phyloP scores from a whole-genome alignment of 1,140 invertebrate species.

The Panagrolaimus sp. region DNA sequence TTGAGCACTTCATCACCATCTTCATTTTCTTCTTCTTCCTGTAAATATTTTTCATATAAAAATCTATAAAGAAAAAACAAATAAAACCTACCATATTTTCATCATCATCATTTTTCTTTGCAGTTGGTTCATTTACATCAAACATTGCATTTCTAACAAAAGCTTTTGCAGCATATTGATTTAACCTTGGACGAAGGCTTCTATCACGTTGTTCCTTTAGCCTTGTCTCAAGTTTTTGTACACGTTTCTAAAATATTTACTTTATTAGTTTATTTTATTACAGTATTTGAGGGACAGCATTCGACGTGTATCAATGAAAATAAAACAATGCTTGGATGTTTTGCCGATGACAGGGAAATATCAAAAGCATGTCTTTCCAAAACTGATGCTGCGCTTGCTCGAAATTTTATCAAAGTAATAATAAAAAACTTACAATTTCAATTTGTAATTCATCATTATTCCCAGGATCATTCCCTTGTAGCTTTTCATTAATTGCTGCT shows the following conservation, averaged over 20 bases:
- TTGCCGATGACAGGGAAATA: no score
- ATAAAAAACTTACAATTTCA: not conserved
- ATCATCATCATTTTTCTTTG: not conserved
- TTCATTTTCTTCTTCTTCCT: not conserved
- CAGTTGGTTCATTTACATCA: not conserved
- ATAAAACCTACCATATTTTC: not conserved
- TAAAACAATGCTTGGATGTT: no score
- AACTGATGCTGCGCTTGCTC: no score
- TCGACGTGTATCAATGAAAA: no score
- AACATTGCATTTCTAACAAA: slow-evolving; percentile 18
- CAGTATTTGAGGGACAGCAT: no score
- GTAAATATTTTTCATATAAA: not conserved
- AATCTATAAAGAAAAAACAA: no score
- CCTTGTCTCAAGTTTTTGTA: not conserved
- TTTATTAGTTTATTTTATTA: no score
- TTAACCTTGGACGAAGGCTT: not conserved
- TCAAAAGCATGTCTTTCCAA: no score
- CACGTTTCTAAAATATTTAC: not conserved
- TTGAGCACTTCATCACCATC: not conserved
- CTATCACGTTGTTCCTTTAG: slow-evolving; percentile 5
- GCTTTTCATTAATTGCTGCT: not conserved
- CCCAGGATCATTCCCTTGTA: not conserved
- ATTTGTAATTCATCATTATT: not conserved
- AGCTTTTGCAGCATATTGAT: slow-evolving; percentile 3
- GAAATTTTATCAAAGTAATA: no score